Base-by-base conservation (phyloP, 2,888 invertebrate genomes). In the Netelia virgata region DNA sequence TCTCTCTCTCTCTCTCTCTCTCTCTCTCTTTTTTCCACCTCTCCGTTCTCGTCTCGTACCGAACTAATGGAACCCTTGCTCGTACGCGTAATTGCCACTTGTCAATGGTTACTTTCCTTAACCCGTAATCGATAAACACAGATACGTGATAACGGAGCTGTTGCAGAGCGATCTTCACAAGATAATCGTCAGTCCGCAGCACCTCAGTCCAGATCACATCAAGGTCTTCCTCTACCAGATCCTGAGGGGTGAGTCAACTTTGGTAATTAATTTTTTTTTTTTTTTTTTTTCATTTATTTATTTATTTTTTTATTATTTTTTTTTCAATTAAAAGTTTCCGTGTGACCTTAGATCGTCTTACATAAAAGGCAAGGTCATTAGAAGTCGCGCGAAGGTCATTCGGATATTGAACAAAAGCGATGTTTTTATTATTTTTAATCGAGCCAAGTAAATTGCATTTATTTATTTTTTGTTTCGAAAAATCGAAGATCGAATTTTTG, bases 151-250 rank as follows among this genome's bases (percentile, higher is more conserved):
- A 94, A 99, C 99, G 89, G 99, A 99, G 95, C 96, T 99, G 92
- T 97, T 99, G 94, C 99, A 99, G 95, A 99, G 98, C 94, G 99
- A 99, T 96, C 96, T 99, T 92, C 99, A 99, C 96, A 99, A 99
- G 96, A 99, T 99, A 94, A 99, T 99, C 94, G 99, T 99, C 91
- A 99, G 99, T 90, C 99, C 99, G 89, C 99, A 99, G 94, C 98
- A 98, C 92, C 97, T 99, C 90, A 98, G 99, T 91, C 97, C 99
- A 89, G 99, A 99, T 95, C 99, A 99, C 96, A 99, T 99, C 95
- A 99, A 99, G 97, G 99, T 99, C 95, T 99, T 99, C 96, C 97
- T 99, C 92, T 99, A 99, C 95, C 99, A 99, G 96, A 99, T 99
- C 94, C 96, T 99, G 92, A 96, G 99, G 96, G 99, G 99, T 97